Percentiles rank a stretch among this genome's conserved stretches.
Evolutionary conservation across 2,113 vertebrate species (phyloP).

Genomic region (Hyperoodon ampullatus): DNA sequence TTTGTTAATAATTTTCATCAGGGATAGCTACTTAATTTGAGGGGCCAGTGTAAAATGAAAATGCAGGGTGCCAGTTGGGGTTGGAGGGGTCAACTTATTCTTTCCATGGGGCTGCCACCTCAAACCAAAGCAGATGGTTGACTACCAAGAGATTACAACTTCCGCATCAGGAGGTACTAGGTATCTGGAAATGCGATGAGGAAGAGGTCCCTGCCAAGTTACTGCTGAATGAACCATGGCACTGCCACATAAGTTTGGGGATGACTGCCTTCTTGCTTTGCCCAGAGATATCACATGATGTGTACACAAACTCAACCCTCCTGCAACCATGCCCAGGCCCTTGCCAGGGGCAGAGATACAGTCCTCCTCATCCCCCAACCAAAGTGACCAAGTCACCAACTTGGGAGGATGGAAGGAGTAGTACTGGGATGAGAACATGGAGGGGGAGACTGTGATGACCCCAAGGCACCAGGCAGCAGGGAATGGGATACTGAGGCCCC

Average conservation of each 20-base stretch:
- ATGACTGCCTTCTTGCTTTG: neutral
- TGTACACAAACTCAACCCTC: neutral
- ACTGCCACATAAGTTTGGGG: neutral
- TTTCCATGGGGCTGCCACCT: neutral
- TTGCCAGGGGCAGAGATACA: neutral
- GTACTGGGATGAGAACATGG: neutral
- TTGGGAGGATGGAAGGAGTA: neutral
- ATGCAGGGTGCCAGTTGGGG: rapidly evolving
- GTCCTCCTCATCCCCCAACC: neutral
- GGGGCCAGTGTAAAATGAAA: neutral
- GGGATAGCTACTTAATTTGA: neutral
- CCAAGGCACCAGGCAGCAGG: neutral
- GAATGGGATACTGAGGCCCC: neutral
- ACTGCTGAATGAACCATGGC: neutral
- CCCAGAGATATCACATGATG: neutral
- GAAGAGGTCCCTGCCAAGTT: neutral
- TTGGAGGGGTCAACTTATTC: neutral
- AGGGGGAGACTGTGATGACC: rapidly evolving
- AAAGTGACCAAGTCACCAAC: neutral
- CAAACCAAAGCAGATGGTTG: neutral
- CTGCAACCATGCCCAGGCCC: rapidly evolving
- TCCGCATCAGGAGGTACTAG: neutral
- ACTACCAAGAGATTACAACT: neutral
- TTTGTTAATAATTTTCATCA: neutral
- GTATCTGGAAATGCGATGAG: neutral